A percentile compares a stretch with the other conserved stretches of the same genome.
phyloP scores from a whole-genome alignment of 1,140 invertebrate species.

The Onthophagus taurus region DNA sequence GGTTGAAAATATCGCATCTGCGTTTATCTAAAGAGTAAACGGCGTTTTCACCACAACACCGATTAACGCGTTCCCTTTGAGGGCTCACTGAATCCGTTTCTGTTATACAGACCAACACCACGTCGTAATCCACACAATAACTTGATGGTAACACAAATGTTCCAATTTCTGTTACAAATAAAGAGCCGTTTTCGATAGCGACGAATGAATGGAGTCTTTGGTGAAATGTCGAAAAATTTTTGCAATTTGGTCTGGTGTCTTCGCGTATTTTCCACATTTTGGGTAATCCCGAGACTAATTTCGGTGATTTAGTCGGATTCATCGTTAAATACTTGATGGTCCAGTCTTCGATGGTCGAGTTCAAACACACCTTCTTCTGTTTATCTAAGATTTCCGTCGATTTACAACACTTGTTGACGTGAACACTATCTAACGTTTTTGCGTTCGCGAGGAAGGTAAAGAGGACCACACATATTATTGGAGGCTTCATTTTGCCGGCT shows the following conservation, averaged over 20 bases:
- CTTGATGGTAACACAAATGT: conserved; percentile 11
- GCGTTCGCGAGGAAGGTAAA: too few species aligned
- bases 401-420: conserved; percentile 12
- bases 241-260: conserved; percentile 8
- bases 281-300: not conserved
- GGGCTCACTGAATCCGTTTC: conserved; percentile 2
- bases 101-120: conserved; percentile 18
- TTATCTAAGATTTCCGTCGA: conserved; percentile 3
- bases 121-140: conserved; percentile 19
- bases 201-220: conserved; percentile 14
- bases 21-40: conserved; percentile 44
- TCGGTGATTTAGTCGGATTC: not conserved
- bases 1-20: conserved; percentile 30
- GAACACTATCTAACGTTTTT: too few species aligned
- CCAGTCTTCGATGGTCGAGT: not conserved
- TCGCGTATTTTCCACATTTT: conserved; percentile 9
- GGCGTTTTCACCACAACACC: conserved; percentile 48
- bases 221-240: conserved; percentile 3
- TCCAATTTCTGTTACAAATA: conserved; percentile 16
- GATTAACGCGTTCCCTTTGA: conserved; percentile 33
- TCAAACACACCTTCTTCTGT: conserved; percentile 3
- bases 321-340: conserved; percentile 9
- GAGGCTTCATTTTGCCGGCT: too few species aligned
- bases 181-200: conserved; percentile 19
- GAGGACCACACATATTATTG: too few species aligned